Conservation (phyloP, 1,140 invertebrate species). For the Diabrotica virgifera region DNA sequence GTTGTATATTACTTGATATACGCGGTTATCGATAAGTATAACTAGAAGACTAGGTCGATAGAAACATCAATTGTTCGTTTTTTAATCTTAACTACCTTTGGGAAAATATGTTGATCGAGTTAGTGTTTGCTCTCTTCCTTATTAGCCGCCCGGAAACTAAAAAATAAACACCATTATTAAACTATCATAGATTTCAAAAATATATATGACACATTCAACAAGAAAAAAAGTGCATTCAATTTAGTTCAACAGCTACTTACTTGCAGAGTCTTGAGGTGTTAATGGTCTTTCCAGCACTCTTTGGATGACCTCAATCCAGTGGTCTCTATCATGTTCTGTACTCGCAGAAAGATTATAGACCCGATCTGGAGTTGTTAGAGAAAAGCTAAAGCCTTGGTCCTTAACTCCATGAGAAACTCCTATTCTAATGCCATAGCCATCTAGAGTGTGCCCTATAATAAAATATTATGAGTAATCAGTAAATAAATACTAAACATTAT, state of each 20-base stretch:
- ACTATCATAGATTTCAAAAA: too few relatives aligned
- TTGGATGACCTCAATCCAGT: conserved; percentile 77
- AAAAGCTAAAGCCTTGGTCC: conserved; percentile 78
- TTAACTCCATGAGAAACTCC: conserved; percentile 67
- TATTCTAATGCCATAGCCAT: conserved; percentile 67
- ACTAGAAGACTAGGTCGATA: conserved; percentile 33
- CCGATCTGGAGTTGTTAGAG: conserved; percentile 79
- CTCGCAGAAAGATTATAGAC: conserved; percentile 80
- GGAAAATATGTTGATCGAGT: conserved; percentile 71
- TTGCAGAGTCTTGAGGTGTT: conserved; percentile 74
- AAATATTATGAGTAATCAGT: background rate
- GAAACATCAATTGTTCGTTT: conserved; percentile 9
- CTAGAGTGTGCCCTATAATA: conserved; percentile 62
- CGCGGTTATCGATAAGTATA: conserved; percentile 8
- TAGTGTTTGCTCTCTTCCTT: conserved; percentile 66
- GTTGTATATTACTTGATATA: background rate
- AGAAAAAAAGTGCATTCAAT: too few relatives aligned
- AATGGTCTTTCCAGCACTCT: conserved; percentile 72
- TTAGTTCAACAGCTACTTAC: conserved; percentile 54
- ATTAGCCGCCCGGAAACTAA: conserved; percentile 69
- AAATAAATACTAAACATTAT: too few relatives aligned
- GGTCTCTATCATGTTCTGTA: conserved; percentile 69
- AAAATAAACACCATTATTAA: conserved; percentile 44
- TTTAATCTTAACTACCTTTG: conserved; percentile 53
- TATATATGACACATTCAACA: too few relatives aligned